Base-by-base conservation (phyloP, 2,888 invertebrate genomes). In the Drosophila nr. perissopoda region DNA sequence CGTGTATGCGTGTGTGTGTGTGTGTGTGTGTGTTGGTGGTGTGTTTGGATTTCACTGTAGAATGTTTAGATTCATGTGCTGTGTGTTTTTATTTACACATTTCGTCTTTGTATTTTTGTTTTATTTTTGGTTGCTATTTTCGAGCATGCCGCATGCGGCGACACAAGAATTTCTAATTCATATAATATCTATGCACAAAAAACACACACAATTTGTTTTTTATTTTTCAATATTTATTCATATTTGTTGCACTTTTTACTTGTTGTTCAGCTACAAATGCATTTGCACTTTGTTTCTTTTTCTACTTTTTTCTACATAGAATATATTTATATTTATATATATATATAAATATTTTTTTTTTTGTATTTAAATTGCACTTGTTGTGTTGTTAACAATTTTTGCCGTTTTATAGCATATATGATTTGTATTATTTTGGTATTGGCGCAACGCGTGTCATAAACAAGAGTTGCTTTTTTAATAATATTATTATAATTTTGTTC, bases 341-440 rank as follows among this genome's bases (percentile, higher is more conserved):
- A 33, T 10, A 1, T 7, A 4, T 31, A 1, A 7, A 29, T 33
- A 4, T 40, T 42, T 49, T 29, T 29, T 33, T 33, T 40, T 42
- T 49, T 49, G 46, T 42, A 58, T 54, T 66, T 74, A 69, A 87
- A 87, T 87, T 87, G 87, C 87, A 87, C 87, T 90, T 87, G 79
- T 84, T 84, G 83, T 81, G 67, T 75, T 46, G 25, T 77, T 89
- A 89, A 85, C 84, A 79, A 84, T 67, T 75, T 72, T 56, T 36
- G 31, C 59, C 64, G 21, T 70, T 75, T n/a, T 64, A 63, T 36
- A 80, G 57, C 54, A 70, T 38, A 79, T 40, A 51, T 36, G 34
- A 70, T 56, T 63, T 60, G 34, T 57, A 51, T 65, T 18, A 54
- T 59, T 63, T 61, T 29, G 11, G 29, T 51, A 53, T 64, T 67